A percentile compares a stretch with the other conserved stretches of the same genome.
These are phyloP conservation scores for Drosophila mauritiana DNA, from an alignment of 1,140 invertebrate species.

Conservation along the genomic window DNA sequence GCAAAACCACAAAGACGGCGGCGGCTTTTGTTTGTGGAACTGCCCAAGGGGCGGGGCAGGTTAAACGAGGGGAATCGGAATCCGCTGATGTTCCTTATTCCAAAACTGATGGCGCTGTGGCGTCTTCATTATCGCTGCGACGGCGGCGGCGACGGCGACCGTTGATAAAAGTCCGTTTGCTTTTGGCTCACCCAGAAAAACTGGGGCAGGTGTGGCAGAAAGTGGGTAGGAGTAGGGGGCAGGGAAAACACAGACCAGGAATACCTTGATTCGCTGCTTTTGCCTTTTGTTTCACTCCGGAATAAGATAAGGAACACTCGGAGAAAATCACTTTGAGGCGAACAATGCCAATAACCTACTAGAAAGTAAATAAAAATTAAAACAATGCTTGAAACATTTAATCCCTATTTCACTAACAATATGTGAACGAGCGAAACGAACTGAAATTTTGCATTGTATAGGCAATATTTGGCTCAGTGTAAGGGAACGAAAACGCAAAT, in stretches of 20 bases:
- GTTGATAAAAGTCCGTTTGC: constrained; percentile 70
- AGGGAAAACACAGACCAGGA: constrained; percentile 13
- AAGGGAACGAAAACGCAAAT: too few relatives aligned
- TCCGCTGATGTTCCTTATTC: constrained; percentile 35
- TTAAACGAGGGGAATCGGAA: constrained; percentile 15
- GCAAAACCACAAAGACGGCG: constrained; percentile 33
- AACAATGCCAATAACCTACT: too few relatives aligned
- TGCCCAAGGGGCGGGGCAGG: constrained; percentile 9
- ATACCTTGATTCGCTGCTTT: constrained; percentile 43
- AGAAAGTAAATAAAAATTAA: background rate
- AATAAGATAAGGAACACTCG: constrained; percentile 20
- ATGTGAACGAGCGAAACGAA: too few relatives aligned
- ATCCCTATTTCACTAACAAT: too few relatives aligned
- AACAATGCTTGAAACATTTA: too few relatives aligned
- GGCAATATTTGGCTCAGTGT: too few relatives aligned
- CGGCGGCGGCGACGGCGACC: constrained; percentile 44
- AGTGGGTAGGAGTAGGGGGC: constrained; percentile 8
- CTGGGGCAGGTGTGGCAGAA: constrained; percentile 65
- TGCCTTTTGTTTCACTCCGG: constrained; percentile 40
- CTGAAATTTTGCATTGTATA: too few relatives aligned
- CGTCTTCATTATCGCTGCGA: constrained; percentile 73
- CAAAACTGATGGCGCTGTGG: constrained; percentile 74
- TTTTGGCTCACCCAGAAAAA: constrained; percentile 55
- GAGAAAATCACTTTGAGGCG: background rate
- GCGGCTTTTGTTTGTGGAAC: constrained; percentile 70